These are phyloP conservation scores for Trichacis sp. DNA, from an alignment of 2,888 invertebrate genomes.

Conservation along the genomic window DNA sequence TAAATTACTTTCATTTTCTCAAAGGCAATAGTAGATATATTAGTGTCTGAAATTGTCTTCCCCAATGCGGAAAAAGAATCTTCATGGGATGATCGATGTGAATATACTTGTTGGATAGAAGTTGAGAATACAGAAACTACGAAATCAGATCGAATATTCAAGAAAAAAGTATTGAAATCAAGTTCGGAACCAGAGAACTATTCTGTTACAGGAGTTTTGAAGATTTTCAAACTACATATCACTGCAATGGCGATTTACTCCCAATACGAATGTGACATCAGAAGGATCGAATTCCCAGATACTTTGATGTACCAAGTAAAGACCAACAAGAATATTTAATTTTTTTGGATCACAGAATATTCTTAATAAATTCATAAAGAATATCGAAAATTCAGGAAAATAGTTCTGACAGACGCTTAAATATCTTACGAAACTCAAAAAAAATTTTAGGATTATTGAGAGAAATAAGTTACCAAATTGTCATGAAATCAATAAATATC, in stretches of 20 bases:
- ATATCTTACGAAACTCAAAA: too few species aligned
- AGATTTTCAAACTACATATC: conserved; percentile 69
- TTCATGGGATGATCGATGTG: conserved; percentile 69
- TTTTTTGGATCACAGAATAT: too few species aligned
- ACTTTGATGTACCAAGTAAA: conserved; percentile 72
- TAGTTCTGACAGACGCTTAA: too few species aligned
- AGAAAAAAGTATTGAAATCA: conserved; percentile 53
- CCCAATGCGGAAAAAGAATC: conserved; percentile 42
- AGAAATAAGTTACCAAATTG: too few species aligned
- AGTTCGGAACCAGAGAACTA: conserved; percentile 60
- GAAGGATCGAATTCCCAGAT: conserved; percentile 70
- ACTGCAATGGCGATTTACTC: conserved; percentile 72
- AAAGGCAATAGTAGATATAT: conserved; percentile 51
- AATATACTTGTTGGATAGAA: conserved; percentile 59
- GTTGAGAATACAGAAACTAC: conserved; percentile 9
- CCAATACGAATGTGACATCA: conserved; percentile 69
- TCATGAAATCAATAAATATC: too few species aligned
- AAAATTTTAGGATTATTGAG: too few species aligned
- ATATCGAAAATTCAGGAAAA: too few species aligned
- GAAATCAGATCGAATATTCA: conserved; percentile 12
- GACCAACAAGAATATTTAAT: background rate
- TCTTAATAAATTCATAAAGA: too few species aligned
- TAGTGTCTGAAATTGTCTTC: conserved; percentile 46
- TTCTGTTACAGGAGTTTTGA: conserved; percentile 51
- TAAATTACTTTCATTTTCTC: background rate